phyloP scores from a whole-genome alignment of 2,797 vertebrate genomes.

The Cossypha caffra region DNA sequence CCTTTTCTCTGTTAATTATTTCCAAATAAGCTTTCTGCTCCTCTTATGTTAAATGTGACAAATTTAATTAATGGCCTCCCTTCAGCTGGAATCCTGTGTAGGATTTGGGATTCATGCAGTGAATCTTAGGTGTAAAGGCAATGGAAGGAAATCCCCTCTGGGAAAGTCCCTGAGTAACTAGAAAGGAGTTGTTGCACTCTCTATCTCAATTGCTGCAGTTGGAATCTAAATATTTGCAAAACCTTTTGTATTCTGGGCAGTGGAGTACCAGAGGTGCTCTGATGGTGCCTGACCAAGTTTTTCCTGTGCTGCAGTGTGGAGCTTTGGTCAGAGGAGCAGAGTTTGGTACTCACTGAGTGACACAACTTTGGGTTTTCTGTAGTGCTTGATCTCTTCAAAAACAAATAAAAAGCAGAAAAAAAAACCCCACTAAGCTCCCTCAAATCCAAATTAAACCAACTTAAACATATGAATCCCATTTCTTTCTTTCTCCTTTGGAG shows the following conservation, averaged over 20 bases:
- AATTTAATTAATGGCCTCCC: neutral
- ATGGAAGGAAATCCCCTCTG: neutral
- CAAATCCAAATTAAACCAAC: neutral
- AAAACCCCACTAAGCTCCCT: neutral
- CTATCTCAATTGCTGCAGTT: neutral
- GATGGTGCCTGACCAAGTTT: neutral
- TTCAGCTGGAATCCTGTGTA: neutral
- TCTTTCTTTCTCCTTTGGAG: neutral
- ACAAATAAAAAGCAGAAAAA: neutral
- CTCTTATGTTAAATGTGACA: neutral
- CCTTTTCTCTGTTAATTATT: neutral
- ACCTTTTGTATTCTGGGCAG: neutral
- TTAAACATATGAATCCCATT: neutral
- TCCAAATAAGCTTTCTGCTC: neutral
- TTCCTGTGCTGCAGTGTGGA: neutral
- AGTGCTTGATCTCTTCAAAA: neutral
- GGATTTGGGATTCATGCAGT: neutral
- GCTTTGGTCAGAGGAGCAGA: neutral
- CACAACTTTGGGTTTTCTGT: neutral
- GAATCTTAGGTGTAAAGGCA: neutral
- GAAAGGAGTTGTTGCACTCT: neutral
- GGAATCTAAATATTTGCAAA: slow-evolving; percentile 15
- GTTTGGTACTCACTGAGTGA: neutral
- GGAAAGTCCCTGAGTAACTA: neutral
- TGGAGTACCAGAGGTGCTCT: neutral